Evolutionary conservation across 2,888 invertebrate species (phyloP).

Genomic region (Abscondita cerata): DNA sequence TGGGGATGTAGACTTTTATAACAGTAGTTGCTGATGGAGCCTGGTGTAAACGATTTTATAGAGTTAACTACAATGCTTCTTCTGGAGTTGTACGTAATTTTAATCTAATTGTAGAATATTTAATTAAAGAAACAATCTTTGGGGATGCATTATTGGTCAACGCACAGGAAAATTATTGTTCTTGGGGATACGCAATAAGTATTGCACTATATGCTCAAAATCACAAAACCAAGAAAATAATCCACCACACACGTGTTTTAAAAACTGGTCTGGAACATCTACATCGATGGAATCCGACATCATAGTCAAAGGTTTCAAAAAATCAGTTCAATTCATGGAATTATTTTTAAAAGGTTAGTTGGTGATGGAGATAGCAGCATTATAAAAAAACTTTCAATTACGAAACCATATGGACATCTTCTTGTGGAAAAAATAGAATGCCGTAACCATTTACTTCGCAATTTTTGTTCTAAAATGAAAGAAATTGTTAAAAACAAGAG

Average conservation of each 20-base stretch:
- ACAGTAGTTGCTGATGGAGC: neutral
- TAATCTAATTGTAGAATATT: neutral
- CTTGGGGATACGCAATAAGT: no score
- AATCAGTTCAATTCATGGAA: neutral
- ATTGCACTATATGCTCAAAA: no score
- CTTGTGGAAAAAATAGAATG: no score
- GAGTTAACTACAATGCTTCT: neutral
- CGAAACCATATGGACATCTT: no score
- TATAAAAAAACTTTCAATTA: no score
- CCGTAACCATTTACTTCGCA: neutral
- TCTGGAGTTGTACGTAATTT: neutral
- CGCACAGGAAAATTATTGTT: no score
- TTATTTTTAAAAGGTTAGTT: neutral
- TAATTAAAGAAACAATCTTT: neutral
- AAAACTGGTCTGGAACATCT: neutral
- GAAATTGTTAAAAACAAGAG: neutral
- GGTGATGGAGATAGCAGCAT: no score
- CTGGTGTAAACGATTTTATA: neutral
- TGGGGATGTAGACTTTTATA: neutral
- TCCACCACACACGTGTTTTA: neutral
- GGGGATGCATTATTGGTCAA: neutral
- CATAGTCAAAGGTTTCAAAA: neutral
- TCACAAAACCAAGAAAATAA: neutral
- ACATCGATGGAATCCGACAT: neutral
- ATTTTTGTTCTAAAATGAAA: neutral